These are phyloP conservation scores for Sebastes itinus DNA, from an alignment of 2,797 vertebrate species.

Conservation along the genomic window DNA sequence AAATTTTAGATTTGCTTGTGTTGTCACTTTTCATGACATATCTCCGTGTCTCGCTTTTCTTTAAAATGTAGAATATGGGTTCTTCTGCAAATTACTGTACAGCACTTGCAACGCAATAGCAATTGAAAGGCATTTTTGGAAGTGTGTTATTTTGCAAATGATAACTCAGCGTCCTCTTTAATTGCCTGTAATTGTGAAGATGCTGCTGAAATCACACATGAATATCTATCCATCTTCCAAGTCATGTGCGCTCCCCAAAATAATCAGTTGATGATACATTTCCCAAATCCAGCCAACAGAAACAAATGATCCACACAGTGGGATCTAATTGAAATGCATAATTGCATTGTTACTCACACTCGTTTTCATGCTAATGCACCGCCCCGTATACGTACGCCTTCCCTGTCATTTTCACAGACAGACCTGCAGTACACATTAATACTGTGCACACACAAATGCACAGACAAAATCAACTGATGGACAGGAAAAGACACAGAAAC, in stretches of 20 bases:
- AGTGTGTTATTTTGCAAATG: slow-evolving; percentile 38
- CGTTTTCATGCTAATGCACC: slow-evolving; percentile 36
- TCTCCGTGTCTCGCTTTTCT: slow-evolving; percentile 50
- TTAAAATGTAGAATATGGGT: slow-evolving; percentile 34
- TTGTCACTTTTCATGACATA: slow-evolving; percentile 71
- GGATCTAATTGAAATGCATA: slow-evolving; percentile 69
- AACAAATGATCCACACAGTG: slow-evolving; percentile 53
- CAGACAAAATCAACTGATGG: slow-evolving; percentile 42
- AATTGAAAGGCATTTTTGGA: slow-evolving; percentile 16
- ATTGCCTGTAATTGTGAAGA: slow-evolving; percentile 41
- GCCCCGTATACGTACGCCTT: slow-evolving; percentile 23
- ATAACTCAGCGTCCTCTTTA: slow-evolving; percentile 20
- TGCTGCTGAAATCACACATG: slow-evolving; percentile 31
- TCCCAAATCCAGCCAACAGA: slow-evolving; percentile 43
- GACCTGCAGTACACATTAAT: neutral
- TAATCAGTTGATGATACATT: slow-evolving; percentile 52
- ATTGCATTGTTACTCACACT: slow-evolving; percentile 70
- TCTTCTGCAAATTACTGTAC: slow-evolving; percentile 40
- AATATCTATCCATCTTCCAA: neutral
- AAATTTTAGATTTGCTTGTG: slow-evolving; percentile 64
- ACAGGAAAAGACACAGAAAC: slow-evolving; percentile 37
- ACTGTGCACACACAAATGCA: slow-evolving; percentile 7
- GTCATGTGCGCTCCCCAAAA: slow-evolving; percentile 19
- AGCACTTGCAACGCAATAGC: neutral
- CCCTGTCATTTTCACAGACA: slow-evolving; percentile 29